These are phyloP conservation scores for Metellina segmentata DNA, from an alignment of 2,888 invertebrate genomes.

Conservation along the genomic window DNA sequence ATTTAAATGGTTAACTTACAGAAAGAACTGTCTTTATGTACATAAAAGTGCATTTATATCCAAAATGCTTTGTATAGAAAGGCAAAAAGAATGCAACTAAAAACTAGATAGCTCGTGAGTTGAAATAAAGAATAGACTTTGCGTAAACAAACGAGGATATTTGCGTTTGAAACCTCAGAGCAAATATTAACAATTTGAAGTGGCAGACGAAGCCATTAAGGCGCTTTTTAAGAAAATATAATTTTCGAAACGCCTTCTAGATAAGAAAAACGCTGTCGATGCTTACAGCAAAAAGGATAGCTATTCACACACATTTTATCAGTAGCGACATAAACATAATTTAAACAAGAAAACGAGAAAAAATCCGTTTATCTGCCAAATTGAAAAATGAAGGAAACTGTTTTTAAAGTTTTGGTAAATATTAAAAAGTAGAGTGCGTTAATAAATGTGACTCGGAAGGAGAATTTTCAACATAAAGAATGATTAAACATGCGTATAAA, in stretches of 20 bases:
- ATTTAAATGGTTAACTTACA: no score
- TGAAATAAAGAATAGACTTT: neutral
- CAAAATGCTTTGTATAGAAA: no score
- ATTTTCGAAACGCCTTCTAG: neutral
- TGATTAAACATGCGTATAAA: neutral
- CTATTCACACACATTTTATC: neutral
- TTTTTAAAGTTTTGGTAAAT: neutral
- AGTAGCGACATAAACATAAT: neutral
- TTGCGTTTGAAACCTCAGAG: neutral
- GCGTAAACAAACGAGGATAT: neutral
- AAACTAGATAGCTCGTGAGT: no score
- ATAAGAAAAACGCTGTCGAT: neutral
- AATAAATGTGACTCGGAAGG: neutral
- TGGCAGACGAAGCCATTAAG: neutral
- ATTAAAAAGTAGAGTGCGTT: neutral
- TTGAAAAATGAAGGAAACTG: neutral
- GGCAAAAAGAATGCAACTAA: no score
- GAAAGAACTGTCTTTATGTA: no score
- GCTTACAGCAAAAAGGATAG: neutral
- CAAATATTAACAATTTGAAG: neutral
- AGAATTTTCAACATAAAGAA: neutral
- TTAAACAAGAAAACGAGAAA: neutral
- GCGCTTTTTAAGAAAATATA: neutral
- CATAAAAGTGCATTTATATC: no score
- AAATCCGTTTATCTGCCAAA: neutral